Conservation (phyloP, 2,888 invertebrate genomes). For the Lithophane semibrunnea region DNA sequence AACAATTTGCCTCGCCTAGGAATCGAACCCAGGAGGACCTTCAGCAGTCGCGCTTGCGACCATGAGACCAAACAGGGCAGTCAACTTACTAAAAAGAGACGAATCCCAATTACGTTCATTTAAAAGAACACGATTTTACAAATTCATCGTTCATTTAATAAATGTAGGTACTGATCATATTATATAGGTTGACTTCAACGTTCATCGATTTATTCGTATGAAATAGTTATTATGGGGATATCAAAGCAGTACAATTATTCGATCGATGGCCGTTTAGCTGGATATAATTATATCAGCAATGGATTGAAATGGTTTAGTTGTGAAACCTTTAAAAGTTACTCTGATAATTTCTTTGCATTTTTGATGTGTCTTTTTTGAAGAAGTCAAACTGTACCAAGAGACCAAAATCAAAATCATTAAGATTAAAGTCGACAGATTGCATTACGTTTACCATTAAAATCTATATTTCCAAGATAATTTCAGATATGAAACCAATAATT, state of each 20-base stretch:
- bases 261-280: slow-evolving; percentile 37
- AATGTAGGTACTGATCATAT: not conserved
- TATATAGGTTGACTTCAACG: slow-evolving; percentile 1
- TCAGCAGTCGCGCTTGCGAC: not conserved
- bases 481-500: slow-evolving; percentile 54
- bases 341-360: not conserved
- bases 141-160: not conserved
- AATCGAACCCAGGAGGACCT: not conserved
- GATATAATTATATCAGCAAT: slow-evolving; percentile 17
- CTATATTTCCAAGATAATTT: slow-evolving; percentile 41
- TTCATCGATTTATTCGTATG: slow-evolving; percentile 37
- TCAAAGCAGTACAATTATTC: slow-evolving; percentile 27
- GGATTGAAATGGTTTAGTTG: slow-evolving; percentile 10
- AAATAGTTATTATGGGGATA: slow-evolving; percentile 33
- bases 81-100: not conserved
- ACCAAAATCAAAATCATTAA: slow-evolving; percentile 1
- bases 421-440: slow-evolving; percentile 3
- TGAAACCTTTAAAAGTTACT: not conserved
- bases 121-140: not conserved
- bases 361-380: not conserved
- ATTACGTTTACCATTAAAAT: slow-evolving; percentile 36
- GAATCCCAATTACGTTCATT: not conserved
- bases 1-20: not conserved
- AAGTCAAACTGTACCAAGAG: not conserved
- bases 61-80: not conserved